Evolutionary conservation across 2,797 vertebrate species (phyloP).

Genomic region (Sebastes miniatus): DNA sequence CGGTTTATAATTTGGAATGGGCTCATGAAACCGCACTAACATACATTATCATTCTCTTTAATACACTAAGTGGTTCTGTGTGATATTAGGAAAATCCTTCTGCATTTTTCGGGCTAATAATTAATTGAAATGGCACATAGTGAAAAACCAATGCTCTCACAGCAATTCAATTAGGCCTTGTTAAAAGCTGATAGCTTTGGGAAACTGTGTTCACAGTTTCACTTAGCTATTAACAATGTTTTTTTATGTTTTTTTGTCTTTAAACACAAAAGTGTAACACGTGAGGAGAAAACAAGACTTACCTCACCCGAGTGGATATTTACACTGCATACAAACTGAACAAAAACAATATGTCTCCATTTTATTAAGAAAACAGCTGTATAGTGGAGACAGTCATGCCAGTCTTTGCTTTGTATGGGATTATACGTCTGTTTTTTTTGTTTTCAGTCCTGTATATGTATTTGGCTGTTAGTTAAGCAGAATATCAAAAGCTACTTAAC

Average conservation of each 20-base stretch:
- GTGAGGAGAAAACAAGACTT: slow-evolving; percentile 36
- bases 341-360: slow-evolving; percentile 6
- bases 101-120: slow-evolving; percentile 82
- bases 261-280: slow-evolving; percentile 47
- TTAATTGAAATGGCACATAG: slow-evolving; percentile 84
- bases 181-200: slow-evolving; percentile 82
- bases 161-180: slow-evolving; percentile 84
- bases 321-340: slow-evolving; percentile 10
- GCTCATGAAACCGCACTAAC: slow-evolving; percentile 78
- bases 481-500: neutral
- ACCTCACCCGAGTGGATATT: slow-evolving; percentile 15
- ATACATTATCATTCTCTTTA: slow-evolving; percentile 82
- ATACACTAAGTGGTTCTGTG: slow-evolving; percentile 83
- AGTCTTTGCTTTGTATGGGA: slow-evolving; percentile 18
- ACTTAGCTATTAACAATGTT: slow-evolving; percentile 62
- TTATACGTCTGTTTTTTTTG: neutral
- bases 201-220: slow-evolving; percentile 80
- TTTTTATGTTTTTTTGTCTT: slow-evolving; percentile 25
- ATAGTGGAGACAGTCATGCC: neutral
- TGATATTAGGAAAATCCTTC: slow-evolving; percentile 80
- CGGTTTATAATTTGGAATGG: slow-evolving; percentile 79
- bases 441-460: neutral
- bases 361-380: neutral
- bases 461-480: neutral
- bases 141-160: slow-evolving; percentile 80